Evolutionary conservation across 2,797 vertebrate species (phyloP).

Genomic region (Vultur gryphus): DNA sequence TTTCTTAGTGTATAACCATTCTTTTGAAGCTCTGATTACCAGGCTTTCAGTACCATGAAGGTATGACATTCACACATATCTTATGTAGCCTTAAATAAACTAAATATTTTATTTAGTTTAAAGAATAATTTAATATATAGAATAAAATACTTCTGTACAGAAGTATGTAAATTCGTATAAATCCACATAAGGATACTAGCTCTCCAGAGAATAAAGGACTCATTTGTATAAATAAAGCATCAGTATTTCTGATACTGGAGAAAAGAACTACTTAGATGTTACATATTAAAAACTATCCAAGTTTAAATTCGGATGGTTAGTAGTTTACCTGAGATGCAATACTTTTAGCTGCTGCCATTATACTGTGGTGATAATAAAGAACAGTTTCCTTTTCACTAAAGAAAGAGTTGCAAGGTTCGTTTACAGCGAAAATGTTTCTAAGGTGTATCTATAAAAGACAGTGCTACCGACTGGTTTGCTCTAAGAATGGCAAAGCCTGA

Average conservation of each 20-base stretch:
- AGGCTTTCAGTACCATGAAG: neutral
- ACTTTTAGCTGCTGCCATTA: neutral
- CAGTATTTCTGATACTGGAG: neutral
- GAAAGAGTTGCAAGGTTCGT: neutral
- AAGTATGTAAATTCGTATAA: neutral
- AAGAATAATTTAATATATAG: neutral
- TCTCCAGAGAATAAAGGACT: neutral
- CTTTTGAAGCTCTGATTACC: neutral
- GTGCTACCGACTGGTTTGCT: neutral
- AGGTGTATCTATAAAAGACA: neutral
- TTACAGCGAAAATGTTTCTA: neutral
- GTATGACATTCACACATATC: neutral
- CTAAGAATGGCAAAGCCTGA: neutral
- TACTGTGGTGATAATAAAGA: neutral
- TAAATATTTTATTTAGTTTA: neutral
- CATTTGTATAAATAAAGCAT: neutral
- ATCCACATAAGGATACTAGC: neutral
- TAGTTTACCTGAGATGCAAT: neutral
- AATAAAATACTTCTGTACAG: neutral
- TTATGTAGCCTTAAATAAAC: neutral
- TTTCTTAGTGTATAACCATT: neutral
- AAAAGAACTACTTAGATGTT: neutral
- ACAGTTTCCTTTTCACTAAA: neutral
- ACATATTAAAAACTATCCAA: neutral
- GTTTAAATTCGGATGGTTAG: neutral